Base-by-base conservation (phyloP, 35 echinoderm and acorn worm species). In the Chiridota heheva region DNA sequence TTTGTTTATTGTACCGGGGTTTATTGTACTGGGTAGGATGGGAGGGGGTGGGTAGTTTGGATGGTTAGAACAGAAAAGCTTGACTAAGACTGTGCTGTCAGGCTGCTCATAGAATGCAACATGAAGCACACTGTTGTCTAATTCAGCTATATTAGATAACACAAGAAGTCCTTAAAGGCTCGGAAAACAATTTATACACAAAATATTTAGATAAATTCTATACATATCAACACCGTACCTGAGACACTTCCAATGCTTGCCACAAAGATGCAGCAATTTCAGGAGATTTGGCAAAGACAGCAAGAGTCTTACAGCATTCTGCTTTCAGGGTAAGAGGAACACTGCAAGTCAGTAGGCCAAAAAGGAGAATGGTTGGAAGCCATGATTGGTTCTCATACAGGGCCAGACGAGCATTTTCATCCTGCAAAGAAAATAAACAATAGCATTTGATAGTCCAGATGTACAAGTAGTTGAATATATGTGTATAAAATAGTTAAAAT, bases 301-400 rank as follows among this genome's bases (percentile, higher is more conserved):
- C 84, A 13, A 98, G 81, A 7, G 95, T 88, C 6, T 63, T 44
- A 51, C 91, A 76, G 40, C 89, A 91, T 39, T 98, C 89, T 40
- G 78, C 95, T 76, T 98, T 98, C 65, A 98, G 74, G 13, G 43
- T 42, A 30, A 85, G 89, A 6, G 95, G 95, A 61, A 98, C 78
- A 27, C 95, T 91, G 65, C 95, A 98, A 8, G 81, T 85, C 16
- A 98, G 44, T 1, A 98, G 76, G 29, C 95, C 95, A 68, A 91
- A 85, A 2, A 98, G 66, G 0, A 98, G 81, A 39, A 91, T 84
- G 0, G 84, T 78, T 0, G 95, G 95, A 27, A 98, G 40, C 95
- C 95, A 98, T 0, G 95, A 85, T 58, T 89, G 95, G 76, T 98
- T 98, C 37, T 98, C 95, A 59, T 85, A 91, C 81, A 98, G 58